Conservation (phyloP, 2,113 vertebrate species). For the Neotoma lepida region DNA sequence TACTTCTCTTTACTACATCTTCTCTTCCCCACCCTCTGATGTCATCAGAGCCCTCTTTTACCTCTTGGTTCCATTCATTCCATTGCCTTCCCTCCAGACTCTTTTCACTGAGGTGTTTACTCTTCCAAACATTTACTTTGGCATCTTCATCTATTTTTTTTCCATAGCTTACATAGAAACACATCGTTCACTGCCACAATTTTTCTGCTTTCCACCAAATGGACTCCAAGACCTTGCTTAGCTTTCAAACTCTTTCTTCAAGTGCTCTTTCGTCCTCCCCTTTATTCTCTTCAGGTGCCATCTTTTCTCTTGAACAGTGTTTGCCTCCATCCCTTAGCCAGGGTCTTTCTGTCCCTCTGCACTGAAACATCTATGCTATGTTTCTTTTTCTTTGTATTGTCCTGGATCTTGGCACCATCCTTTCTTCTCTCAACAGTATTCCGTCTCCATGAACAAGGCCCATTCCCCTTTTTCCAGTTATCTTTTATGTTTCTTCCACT, state of each 20-base stretch:
- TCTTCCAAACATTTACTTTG: neutral
- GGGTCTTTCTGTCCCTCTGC: neutral
- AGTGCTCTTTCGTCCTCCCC: neutral
- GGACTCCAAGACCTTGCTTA: neutral
- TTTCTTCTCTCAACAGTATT: neutral
- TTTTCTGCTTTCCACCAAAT: neutral
- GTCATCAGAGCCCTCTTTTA: neutral
- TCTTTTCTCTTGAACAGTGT: neutral
- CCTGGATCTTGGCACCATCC: neutral
- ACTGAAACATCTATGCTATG: neutral
- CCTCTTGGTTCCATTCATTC: neutral
- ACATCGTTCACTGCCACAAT: neutral
- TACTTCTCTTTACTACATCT: neutral
- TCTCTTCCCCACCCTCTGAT: rapidly evolving
- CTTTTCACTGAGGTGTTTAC: rapidly evolving
- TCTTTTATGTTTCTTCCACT: neutral
- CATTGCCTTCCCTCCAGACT: neutral
- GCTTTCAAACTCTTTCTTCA: neutral
- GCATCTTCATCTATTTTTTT: neutral
- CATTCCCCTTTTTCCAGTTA: neutral
- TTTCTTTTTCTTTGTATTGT: neutral
- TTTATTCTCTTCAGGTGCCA: neutral
- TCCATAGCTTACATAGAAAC: neutral
- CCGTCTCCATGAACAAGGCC: neutral
- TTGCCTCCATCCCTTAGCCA: neutral